Conservation (phyloP, 64 coral and sea anemone species). For the Montipora efflorescens region DNA sequence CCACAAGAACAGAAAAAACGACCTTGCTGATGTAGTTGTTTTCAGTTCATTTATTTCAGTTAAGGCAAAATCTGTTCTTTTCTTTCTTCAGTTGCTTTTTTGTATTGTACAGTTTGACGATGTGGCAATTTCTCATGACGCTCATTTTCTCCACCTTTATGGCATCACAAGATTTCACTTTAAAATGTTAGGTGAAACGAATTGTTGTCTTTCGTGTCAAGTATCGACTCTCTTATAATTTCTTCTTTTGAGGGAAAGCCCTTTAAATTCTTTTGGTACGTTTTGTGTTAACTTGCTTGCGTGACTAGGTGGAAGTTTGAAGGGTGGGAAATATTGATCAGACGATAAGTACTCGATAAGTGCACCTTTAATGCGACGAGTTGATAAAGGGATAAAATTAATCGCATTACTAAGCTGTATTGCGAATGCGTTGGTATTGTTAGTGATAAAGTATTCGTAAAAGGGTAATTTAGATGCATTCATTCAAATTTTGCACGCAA, state of each 20-base stretch:
- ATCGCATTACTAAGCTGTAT: slow-evolving; percentile 5
- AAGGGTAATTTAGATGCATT: neutral
- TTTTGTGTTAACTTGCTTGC: neutral
- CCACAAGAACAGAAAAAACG: no score
- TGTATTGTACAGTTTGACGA: no score
- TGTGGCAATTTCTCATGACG: no score
- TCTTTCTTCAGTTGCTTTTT: no score
- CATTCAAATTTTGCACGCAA: neutral
- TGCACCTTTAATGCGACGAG: neutral
- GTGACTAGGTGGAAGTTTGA: neutral
- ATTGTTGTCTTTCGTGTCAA: neutral
- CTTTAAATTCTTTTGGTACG: neutral
- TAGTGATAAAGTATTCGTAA: neutral
- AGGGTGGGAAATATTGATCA: neutral
- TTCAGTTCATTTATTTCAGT: no score
- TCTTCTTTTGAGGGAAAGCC: neutral
- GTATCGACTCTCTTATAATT: neutral
- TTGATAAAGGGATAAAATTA: slow-evolving; percentile 3
- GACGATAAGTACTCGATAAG: neutral
- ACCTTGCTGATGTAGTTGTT: no score
- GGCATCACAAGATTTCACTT: no score
- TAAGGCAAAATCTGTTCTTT: no score
- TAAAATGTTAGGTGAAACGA: no score
- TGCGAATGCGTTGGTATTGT: neutral
- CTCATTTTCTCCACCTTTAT: no score